phyloP scores from a whole-genome alignment of 2,113 vertebrate species.

The Morone saxatilis region DNA sequence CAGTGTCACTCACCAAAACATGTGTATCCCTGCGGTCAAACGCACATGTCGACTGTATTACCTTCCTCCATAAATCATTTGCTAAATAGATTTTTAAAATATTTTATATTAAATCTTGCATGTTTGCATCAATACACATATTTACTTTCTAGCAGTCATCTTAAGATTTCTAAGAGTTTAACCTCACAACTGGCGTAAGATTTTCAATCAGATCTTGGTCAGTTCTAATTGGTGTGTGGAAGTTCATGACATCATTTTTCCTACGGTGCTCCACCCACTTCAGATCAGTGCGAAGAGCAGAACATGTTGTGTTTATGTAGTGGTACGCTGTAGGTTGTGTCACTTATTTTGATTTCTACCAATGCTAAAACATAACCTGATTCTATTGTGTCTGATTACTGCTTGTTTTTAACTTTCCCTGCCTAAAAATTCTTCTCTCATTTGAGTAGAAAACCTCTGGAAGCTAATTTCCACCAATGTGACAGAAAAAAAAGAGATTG shows the following conservation, averaged over 20 bases:
- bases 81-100: not conserved
- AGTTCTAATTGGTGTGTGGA: not conserved
- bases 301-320: not conserved
- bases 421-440: not conserved
- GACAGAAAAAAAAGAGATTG: too few relatives aligned
- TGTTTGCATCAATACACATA: not conserved
- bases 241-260: too few relatives aligned
- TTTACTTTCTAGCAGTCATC: not conserved
- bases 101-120: not conserved
- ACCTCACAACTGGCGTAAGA: not conserved
- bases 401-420: not conserved
- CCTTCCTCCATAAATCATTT: not conserved
- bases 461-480: too few relatives aligned
- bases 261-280: not conserved
- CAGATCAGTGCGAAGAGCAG: not conserved
- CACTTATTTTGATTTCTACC: not conserved
- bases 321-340: not conserved
- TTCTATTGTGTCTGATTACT: not conserved
- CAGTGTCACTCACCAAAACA: not conserved
- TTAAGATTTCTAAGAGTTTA: not conserved
- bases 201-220: not conserved
- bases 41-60: not conserved
- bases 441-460: not conserved
- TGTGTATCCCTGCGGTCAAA: not conserved
- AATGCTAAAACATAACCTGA: not conserved